Evolutionary conservation across 2,797 vertebrate species (phyloP).

Genomic region (Parauchenoglanis punctatus): DNA sequence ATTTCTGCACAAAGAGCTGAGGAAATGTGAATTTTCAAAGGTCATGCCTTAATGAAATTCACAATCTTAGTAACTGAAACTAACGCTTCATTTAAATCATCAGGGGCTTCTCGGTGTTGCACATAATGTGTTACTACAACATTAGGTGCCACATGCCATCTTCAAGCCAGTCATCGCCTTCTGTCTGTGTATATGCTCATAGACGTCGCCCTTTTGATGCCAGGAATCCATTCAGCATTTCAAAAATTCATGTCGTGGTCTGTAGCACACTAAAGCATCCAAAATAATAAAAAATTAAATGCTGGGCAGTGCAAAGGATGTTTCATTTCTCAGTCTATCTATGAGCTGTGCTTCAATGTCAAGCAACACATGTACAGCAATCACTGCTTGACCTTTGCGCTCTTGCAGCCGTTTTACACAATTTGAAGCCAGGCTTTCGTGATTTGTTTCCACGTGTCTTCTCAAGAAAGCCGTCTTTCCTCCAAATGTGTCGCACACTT

Average conservation of each 20-base stretch:
- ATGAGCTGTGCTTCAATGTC: background rate
- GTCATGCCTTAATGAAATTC: background rate
- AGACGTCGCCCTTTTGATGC: background rate
- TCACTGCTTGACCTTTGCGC: background rate
- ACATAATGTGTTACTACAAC: slow-evolving; percentile 4
- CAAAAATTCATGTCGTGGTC: background rate
- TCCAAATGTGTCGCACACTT: background rate
- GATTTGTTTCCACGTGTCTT: background rate
- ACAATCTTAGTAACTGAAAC: slow-evolving; percentile 12
- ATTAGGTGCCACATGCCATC: background rate
- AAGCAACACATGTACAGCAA: background rate
- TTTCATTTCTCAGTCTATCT: background rate
- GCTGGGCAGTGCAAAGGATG: too few relatives aligned
- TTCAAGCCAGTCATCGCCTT: background rate
- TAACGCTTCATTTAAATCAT: slow-evolving; percentile 6
- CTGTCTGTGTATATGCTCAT: background rate
- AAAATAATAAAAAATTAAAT: background rate
- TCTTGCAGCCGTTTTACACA: background rate
- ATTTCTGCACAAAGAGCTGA: background rate
- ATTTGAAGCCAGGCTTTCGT: background rate
- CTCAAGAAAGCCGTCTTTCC: background rate
- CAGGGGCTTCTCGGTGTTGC: background rate
- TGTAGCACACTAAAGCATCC: background rate
- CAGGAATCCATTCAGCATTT: background rate
- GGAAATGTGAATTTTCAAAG: slow-evolving; percentile 4